phyloP scores from a whole-genome alignment of 2,888 invertebrate genomes.

The Volucella bombylans region DNA sequence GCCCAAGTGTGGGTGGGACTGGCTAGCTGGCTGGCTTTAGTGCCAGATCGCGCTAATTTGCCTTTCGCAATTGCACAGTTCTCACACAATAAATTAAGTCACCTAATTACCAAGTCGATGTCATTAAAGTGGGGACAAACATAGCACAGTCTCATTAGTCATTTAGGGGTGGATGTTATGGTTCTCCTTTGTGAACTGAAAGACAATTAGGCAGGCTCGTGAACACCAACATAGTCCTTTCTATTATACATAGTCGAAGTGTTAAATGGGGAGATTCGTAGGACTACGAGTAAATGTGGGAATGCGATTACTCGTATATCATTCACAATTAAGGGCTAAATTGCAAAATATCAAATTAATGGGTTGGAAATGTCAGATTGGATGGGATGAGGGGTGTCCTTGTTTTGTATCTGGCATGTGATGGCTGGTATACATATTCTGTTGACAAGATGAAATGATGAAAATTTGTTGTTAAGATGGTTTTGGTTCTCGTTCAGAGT shows the following conservation, averaged over 20 bases:
- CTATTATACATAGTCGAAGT: no score
- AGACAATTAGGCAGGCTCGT: slow-evolving; percentile 24
- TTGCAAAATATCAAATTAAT: no score
- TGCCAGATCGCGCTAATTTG: slow-evolving; percentile 67
- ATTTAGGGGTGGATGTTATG: slow-evolving; percentile 13
- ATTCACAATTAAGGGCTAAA: no score
- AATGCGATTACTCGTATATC: background rate
- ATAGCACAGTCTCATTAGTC: slow-evolving; percentile 52
- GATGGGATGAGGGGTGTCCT: no score
- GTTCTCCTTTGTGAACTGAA: slow-evolving; percentile 2
- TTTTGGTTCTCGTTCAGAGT: no score
- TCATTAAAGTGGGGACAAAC: slow-evolving; percentile 55
- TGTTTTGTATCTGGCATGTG: no score
- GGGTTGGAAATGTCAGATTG: no score
- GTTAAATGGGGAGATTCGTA: background rate
- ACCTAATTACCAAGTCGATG: slow-evolving; percentile 65
- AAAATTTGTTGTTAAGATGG: no score
- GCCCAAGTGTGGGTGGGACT: background rate
- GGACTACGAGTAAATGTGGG: slow-evolving; percentile 2
- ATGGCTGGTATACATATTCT: no score
- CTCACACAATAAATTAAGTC: slow-evolving; percentile 69
- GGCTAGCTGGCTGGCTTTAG: slow-evolving; percentile 28
- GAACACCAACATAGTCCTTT: no score
- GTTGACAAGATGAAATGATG: no score
- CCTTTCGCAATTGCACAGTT: slow-evolving; percentile 64